A percentile compares a stretch with the other conserved stretches of the same genome.
Conservation (phyloP, 2,888 invertebrate species). For the Tiliacea aurago region DNA sequence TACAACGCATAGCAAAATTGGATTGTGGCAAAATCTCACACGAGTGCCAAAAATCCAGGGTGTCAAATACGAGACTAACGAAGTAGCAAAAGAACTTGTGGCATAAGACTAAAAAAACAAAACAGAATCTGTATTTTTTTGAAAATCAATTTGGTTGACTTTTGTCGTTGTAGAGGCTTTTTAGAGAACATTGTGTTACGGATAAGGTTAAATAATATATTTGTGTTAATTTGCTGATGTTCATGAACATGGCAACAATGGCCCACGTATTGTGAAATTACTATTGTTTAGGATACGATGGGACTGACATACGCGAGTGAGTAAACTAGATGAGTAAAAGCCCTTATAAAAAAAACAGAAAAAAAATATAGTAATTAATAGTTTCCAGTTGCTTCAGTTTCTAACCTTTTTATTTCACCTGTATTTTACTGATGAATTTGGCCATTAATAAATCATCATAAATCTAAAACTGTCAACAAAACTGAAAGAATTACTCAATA, state of each 20-base stretch:
- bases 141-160: background rate
- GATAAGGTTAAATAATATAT: too few relatives aligned
- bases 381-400: background rate
- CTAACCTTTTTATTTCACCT: too few relatives aligned
- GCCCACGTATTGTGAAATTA: too few relatives aligned
- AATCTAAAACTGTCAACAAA: background rate
- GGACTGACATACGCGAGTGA: too few relatives aligned
- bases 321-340: too few relatives aligned
- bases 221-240: too few relatives aligned
- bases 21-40: conserved; percentile 8
- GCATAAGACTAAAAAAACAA: background rate
- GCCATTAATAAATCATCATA: background rate
- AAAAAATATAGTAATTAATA: too few relatives aligned
- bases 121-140: background rate
- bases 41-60: background rate
- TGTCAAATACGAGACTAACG: conserved; percentile 13
- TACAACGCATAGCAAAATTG: conserved; percentile 1
- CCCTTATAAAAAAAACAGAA: too few relatives aligned
- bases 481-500: background rate
- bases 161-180: background rate
- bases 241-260: too few relatives aligned
- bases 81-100: background rate
- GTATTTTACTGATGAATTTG: background rate
- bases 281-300: too few relatives aligned
- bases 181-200: background rate